A percentile compares a stretch with the other conserved stretches of the same genome.
Evolutionary conservation across 2,888 invertebrate genomes (phyloP).

Genomic region (Tenthredo notha): DNA sequence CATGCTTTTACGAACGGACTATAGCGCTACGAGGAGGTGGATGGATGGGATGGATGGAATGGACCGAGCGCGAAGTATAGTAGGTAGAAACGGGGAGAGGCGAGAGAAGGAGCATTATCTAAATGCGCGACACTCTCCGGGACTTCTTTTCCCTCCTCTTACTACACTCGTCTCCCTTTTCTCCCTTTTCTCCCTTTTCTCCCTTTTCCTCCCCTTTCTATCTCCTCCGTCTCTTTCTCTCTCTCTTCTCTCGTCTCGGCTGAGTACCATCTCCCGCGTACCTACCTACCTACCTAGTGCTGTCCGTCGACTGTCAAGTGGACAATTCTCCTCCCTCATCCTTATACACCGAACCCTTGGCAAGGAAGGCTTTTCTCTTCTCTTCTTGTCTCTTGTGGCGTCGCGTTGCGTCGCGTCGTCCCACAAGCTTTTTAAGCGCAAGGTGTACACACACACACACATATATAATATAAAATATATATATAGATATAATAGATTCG

Average conservation of each 20-base stretch:
- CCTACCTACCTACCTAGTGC: conserved; percentile 56
- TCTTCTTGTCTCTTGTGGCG: neutral
- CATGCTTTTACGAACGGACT: conserved; percentile 70
- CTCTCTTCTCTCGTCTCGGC: conserved; percentile 36
- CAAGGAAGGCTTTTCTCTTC: neutral
- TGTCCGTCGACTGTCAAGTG: conserved; percentile 66
- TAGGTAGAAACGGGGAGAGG: conserved; percentile 44
- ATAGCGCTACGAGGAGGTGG: conserved; percentile 28
- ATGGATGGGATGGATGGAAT: neutral
- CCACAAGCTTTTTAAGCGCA: neutral
- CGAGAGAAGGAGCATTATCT: conserved; percentile 69
- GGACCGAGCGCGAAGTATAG: conserved; percentile 43
- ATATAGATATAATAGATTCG: too few relatives aligned
- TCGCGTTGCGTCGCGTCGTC: neutral
- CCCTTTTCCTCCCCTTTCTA: conserved; percentile 51
- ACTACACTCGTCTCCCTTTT: conserved; percentile 52
- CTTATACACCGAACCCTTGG: conserved; percentile 12
- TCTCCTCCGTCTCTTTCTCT: conserved; percentile 49
- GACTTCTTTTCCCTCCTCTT: conserved; percentile 58
- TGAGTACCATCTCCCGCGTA: conserved; percentile 47
- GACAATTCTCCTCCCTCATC: conserved; percentile 61
- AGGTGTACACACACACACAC: neutral
- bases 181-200: conserved; percentile 53
- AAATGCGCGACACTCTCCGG: conserved; percentile 73
- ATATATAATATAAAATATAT: too few relatives aligned